A percentile compares a stretch with the other conserved stretches of the same genome.
Conservation (phyloP, 2,113 vertebrate species). For the Acanthochromis polyacanthus region DNA sequence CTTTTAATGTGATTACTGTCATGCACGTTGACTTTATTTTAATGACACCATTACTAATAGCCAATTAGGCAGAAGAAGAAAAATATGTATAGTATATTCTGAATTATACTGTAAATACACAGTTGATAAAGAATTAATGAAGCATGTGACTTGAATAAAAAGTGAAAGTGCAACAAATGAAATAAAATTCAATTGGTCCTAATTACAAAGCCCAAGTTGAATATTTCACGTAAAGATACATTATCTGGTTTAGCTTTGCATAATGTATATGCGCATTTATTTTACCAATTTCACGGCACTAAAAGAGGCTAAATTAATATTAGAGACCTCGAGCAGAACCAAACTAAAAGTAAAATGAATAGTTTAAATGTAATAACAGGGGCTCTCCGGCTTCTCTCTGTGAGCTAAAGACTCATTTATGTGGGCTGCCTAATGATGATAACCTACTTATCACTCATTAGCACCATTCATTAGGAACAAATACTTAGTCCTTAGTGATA, state of each 20-base stretch:
- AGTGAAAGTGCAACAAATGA: not conserved
- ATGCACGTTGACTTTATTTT: not conserved
- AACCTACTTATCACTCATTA: constrained; percentile 12
- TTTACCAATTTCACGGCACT: not conserved
- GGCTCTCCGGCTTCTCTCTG: not conserved
- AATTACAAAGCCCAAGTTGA: not conserved
- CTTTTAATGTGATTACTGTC: not conserved
- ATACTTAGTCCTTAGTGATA: constrained; percentile 4
- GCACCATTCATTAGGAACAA: constrained; percentile 2
- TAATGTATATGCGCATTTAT: not conserved
- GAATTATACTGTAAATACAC: not conserved
- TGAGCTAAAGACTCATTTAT: constrained; percentile 21
- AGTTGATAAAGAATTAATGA: not conserved
- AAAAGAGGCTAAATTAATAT: not conserved
- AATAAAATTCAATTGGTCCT: not conserved
- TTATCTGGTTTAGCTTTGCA: not conserved
- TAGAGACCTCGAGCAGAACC: not conserved
- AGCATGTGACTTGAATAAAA: not conserved
- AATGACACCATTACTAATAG: not conserved
- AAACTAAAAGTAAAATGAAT: not conserved
- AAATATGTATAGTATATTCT: not conserved
- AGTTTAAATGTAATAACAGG: not conserved
- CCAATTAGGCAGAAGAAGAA: not conserved
- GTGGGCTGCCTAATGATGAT: constrained; percentile 8
- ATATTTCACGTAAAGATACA: not conserved